Evolutionary conservation across 2,797 vertebrate species (phyloP), one percentile per base, ranked within the genome.

Genomic region (Platalea minor): DNA sequence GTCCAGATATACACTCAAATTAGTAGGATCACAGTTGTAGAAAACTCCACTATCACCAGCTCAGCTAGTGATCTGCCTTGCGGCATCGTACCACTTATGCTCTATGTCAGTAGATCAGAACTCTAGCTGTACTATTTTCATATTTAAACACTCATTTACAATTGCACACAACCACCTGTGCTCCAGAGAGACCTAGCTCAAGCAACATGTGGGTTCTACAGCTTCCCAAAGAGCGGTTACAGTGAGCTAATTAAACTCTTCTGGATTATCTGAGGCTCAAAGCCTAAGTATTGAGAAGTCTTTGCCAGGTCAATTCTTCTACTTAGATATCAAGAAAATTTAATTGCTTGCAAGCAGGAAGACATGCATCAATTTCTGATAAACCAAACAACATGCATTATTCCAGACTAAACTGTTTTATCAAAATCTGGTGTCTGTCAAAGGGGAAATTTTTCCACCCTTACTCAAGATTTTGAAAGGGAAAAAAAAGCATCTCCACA

Each of bases 71-170:
- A 26, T 35, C 25, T 91, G 41, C 33, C 59, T 76, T 70, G 29
- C 0, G 0, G 19, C 14, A 46, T 21, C 25, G 16, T 35, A 21
- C 17, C 5, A 2, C 43, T 63, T 41, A 28, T 4, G 7, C 37
- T 67, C 50, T 57, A 69, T 53, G 21, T 33, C 17, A 61, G 28
- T 57, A 73, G 26, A 23, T 72, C 20, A 80, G 59, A 68, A 63
- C 7, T 28, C 68, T 43, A 16, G 17, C 17, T 57, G 26, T 77
- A 64, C 73, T 53, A 41, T 70, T 63, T 82, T 53, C 11, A 18
- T 63, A 20, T 54, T 39, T 84, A 43, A 76, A 64, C 31, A 61
- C 13, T 76, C 50, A 48, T 79, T 80, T 60, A 69, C 17, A 39
- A 35, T 48, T 60, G 19, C 8, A 39, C 46, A 50, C 35, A 79